Conservation (phyloP, 2,888 invertebrate genomes). For the Formica aserva region DNA sequence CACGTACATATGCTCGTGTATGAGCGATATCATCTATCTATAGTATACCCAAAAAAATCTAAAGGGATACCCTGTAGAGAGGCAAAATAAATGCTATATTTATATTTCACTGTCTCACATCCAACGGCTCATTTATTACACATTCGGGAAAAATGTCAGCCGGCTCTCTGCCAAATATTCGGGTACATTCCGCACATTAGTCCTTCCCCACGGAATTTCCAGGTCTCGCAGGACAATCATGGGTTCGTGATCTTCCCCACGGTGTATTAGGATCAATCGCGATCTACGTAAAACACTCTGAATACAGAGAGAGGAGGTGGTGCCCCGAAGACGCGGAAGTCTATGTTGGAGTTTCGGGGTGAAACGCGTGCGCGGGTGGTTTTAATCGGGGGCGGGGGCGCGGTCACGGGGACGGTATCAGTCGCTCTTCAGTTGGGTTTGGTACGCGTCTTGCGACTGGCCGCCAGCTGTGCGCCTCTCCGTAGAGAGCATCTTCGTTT, state of each 20-base stretch:
- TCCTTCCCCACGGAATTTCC: neutral
- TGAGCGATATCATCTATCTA: neutral
- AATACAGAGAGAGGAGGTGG: conserved; percentile 41
- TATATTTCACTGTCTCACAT: neutral
- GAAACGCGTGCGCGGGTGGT: conserved; percentile 82
- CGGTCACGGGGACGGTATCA: conserved; percentile 80
- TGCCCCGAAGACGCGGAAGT: conserved; percentile 54
- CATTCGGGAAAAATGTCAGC: neutral
- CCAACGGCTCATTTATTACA: neutral
- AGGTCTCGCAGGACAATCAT: conserved; percentile 1
- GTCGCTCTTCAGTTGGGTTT: conserved; percentile 83
- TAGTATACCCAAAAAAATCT: neutral
- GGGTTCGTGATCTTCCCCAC: neutral
- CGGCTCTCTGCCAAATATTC: neutral
- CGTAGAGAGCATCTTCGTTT: conserved; percentile 17
- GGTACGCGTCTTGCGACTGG: conserved; percentile 82
- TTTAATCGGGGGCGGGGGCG: conserved; percentile 80
- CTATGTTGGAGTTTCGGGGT: conserved; percentile 72
- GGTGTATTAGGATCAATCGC: conserved; percentile 31
- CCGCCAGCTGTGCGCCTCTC: conserved; percentile 57
- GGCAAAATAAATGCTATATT: neutral
- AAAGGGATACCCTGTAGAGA: neutral
- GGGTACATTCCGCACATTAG: conserved; percentile 1
- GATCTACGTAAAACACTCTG: conserved; percentile 24
- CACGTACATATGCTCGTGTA: neutral